Conservation (phyloP, 2,888 invertebrate genomes). For the Hololepta plana region DNA sequence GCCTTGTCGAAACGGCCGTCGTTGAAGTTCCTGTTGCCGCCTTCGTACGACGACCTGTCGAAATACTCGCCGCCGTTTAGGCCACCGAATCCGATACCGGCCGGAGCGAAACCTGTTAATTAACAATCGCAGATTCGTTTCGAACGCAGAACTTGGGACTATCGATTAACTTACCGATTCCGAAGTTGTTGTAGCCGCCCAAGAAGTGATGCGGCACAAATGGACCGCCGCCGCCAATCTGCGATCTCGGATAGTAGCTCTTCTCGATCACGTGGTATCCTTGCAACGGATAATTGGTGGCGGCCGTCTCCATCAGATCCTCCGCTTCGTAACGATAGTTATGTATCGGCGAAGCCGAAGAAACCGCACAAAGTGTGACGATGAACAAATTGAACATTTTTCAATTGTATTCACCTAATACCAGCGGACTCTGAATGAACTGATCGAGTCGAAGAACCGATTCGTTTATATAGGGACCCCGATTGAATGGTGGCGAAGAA, state of each 20-base stretch:
- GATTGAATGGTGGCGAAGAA: too few relatives aligned
- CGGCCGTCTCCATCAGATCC: conserved; percentile 24
- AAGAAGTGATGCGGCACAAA: not conserved
- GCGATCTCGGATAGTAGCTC: conserved; percentile 32
- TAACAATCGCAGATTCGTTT: too few relatives aligned
- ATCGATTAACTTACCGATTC: too few relatives aligned
- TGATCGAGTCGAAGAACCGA: too few relatives aligned
- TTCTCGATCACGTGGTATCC: conserved; percentile 41
- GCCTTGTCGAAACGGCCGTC: conserved; percentile 35
- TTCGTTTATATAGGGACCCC: too few relatives aligned
- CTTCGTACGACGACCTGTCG: conserved; percentile 34
- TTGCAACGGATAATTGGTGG: conserved; percentile 23
- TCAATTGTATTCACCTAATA: too few relatives aligned
- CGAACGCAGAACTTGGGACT: too few relatives aligned
- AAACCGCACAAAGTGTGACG: too few relatives aligned
- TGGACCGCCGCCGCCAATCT: not conserved
- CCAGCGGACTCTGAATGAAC: too few relatives aligned
- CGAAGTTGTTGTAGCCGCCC: conserved; percentile 2
- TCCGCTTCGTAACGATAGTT: conserved; percentile 23
- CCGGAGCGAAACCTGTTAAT: conserved; percentile 1
- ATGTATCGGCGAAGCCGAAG: too few relatives aligned
- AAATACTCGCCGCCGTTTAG: conserved; percentile 24
- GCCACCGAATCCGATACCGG: conserved; percentile 12
- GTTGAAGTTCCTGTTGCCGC: conserved; percentile 30
- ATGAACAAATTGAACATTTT: too few relatives aligned